Evolutionary conservation across 2,113 vertebrate genomes (phyloP).

Genomic region (Austrofundulus limnaeus): DNA sequence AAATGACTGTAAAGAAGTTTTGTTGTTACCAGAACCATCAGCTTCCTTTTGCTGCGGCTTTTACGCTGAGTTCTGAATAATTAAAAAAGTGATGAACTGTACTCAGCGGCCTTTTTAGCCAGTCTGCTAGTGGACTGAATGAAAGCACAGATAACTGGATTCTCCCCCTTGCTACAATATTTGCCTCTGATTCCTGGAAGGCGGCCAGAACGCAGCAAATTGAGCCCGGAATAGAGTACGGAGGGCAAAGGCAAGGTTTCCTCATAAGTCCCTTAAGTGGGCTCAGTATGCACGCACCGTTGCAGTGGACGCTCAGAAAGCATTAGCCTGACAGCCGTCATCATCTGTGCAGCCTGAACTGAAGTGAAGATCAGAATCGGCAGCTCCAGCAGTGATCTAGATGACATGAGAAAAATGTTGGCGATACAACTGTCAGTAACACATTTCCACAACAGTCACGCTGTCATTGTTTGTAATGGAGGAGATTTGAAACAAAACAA

Average conservation of each 20-base stretch:
- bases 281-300: conserved; percentile 37
- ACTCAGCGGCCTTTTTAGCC: conserved; percentile 44
- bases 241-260: conserved; percentile 56
- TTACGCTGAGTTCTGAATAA: conserved; percentile 64
- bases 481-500: conserved; percentile 27
- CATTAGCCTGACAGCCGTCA: conserved; percentile 42
- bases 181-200: conserved; percentile 54
- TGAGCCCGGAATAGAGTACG: conserved; percentile 64
- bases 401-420: conserved; percentile 26
- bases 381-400: conserved; percentile 29
- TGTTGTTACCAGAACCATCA: conserved; percentile 38
- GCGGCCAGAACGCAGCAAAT: conserved; percentile 54
- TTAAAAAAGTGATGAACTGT: conserved; percentile 57
- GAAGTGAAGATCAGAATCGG: conserved; percentile 42
- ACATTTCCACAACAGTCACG: conserved; percentile 29
- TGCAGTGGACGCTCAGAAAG: conserved; percentile 44
- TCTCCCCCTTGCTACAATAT: conserved; percentile 28
- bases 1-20: conserved; percentile 46
- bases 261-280: conserved; percentile 63
- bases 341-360: conserved; percentile 37
- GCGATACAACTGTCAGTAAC: conserved; percentile 28
- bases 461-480: conserved; percentile 13
- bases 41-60: conserved; percentile 34
- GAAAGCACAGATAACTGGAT: conserved; percentile 51
- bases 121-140: conserved; percentile 51